These are phyloP conservation scores for Rhagoletis zephyria DNA, from an alignment of 1,140 invertebrate genomes.

Conservation along the genomic window DNA sequence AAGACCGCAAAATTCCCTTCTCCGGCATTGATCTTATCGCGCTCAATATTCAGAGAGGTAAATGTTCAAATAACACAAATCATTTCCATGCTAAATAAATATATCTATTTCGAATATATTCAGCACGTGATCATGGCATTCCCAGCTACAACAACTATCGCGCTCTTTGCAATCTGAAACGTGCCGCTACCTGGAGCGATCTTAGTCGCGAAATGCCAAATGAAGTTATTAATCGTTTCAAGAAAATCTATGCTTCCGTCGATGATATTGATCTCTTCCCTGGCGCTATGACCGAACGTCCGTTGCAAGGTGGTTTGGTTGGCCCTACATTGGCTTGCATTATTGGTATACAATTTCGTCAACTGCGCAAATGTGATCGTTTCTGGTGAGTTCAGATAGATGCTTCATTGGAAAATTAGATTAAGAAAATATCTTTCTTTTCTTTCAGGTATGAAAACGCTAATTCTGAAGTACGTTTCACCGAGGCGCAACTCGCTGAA, in stretches of 20 bases:
- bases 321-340: constrained; percentile 97
- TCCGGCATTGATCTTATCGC: constrained; percentile 89
- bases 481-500: constrained; percentile 91
- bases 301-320: constrained; percentile 88
- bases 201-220: constrained; percentile 86
- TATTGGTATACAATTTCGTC: constrained; percentile 93
- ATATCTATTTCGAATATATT: neutral
- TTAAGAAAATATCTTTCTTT: neutral
- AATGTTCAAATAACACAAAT: neutral
- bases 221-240: constrained; percentile 86
- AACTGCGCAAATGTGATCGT: constrained; percentile 91
- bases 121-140: constrained; percentile 86
- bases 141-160: constrained; percentile 90
- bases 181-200: constrained; percentile 85
- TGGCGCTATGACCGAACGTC: constrained; percentile 88
- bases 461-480: constrained; percentile 86
- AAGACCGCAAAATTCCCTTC: constrained; percentile 87
- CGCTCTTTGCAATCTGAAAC: constrained; percentile 86
- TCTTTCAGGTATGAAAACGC: constrained; percentile 87
- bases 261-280: constrained; percentile 97
- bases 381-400: constrained; percentile 79
- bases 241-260: constrained; percentile 86
- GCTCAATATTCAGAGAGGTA: constrained; percentile 84
- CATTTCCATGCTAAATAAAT: no score
- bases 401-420: neutral